phyloP scores from a whole-genome alignment of 2,797 vertebrate genomes.

The Hirundo rustica region DNA sequence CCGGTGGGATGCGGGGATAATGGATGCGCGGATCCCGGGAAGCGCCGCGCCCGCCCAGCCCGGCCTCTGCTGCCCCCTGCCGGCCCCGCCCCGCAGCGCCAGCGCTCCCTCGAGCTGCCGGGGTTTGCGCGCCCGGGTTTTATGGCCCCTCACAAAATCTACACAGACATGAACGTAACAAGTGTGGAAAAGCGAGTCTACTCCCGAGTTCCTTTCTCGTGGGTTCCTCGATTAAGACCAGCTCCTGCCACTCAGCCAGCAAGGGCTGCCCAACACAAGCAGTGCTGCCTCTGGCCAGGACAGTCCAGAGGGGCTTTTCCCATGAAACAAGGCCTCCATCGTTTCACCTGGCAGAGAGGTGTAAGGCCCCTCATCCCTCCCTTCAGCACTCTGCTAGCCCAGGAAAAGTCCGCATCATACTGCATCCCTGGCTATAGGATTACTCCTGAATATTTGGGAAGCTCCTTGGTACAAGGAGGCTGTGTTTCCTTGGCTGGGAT shows the following conservation, averaged over 20 bases:
- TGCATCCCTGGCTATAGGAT: background rate
- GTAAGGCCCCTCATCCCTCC: background rate
- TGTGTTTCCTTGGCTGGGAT: accelerated
- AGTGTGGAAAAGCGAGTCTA: background rate
- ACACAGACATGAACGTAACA: accelerated
- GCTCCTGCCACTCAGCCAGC: background rate
- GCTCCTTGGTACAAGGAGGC: background rate
- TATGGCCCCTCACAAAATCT: accelerated
- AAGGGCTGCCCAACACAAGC: too few relatives aligned
- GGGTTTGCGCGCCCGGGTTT: accelerated
- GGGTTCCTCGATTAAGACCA: accelerated
- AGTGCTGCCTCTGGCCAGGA: accelerated
- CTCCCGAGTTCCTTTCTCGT: background rate
- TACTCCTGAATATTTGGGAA: background rate
- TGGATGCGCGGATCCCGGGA: background rate
- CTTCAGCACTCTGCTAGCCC: background rate
- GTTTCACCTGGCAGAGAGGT: accelerated
- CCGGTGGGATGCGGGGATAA: too few relatives aligned
- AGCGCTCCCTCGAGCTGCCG: background rate
- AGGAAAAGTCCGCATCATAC: accelerated
- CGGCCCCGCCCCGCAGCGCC: background rate
- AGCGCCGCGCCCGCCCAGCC: background rate
- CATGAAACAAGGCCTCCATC: accelerated
- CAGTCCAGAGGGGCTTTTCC: background rate
- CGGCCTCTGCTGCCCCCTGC: conserved; percentile 61